phyloP scores from a whole-genome alignment of 2,113 vertebrate genomes.

The Hylia prasina region DNA sequence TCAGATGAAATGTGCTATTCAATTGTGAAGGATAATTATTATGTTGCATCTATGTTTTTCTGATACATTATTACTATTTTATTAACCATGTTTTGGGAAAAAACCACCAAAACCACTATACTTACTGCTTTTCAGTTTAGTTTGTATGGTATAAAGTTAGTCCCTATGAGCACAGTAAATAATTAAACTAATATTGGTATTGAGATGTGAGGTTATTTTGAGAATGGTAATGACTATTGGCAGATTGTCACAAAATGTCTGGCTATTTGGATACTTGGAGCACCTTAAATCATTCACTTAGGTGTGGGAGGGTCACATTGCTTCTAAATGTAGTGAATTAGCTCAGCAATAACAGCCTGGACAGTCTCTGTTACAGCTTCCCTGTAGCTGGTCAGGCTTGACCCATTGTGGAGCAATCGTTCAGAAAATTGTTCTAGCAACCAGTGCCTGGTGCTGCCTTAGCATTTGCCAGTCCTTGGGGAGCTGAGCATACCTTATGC shows the following conservation, averaged over 20 bases:
- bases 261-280: not conserved
- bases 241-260: not conserved
- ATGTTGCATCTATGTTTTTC: constrained; percentile 33
- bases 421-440: not conserved
- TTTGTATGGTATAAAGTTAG: constrained; percentile 7
- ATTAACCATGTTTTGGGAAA: constrained; percentile 17
- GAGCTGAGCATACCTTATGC: not conserved
- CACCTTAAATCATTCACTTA: not conserved
- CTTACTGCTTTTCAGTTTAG: constrained; percentile 6
- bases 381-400: not conserved
- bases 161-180: constrained; percentile 9
- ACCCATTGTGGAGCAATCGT: not conserved
- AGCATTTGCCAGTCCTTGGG: not conserved
- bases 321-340: not conserved
- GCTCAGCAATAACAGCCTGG: not conserved
- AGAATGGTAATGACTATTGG: not conserved
- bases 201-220: not conserved
- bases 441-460: not conserved
- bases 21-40: constrained; percentile 47
- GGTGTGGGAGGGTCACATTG: not conserved
- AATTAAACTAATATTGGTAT: constrained; percentile 22
- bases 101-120: not conserved
- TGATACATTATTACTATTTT: constrained; percentile 51
- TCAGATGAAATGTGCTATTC: constrained; percentile 46
- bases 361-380: not conserved